phyloP scores from a whole-genome alignment of 1,140 invertebrate species.

The Diuraphis noxia region DNA sequence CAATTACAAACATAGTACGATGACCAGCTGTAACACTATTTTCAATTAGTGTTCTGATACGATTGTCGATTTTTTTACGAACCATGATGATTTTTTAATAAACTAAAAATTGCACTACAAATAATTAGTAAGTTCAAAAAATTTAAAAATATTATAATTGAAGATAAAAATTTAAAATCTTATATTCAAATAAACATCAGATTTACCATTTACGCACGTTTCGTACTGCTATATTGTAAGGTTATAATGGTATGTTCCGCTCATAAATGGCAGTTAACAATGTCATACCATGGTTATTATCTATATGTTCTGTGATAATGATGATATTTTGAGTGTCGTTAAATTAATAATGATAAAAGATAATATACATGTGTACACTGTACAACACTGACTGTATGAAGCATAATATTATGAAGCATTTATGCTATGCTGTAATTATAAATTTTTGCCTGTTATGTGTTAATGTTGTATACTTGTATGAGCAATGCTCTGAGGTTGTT shows the following conservation, averaged over 20 bases:
- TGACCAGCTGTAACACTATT: constrained; percentile 91
- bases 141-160: not conserved
- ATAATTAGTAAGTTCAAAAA: not conserved
- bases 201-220: not conserved
- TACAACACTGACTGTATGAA: too few species aligned
- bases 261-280: not conserved
- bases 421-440: too few species aligned
- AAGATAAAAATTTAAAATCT: not conserved
- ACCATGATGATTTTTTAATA: constrained; percentile 65
- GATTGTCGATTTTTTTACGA: constrained; percentile 94
- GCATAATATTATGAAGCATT: too few species aligned
- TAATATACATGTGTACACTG: too few species aligned
- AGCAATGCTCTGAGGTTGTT: too few species aligned
- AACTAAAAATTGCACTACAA: not conserved
- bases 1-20: constrained; percentile 90
- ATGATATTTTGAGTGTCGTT: too few species aligned
- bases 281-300: not conserved
- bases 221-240: not conserved
- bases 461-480: too few species aligned
- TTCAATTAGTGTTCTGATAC: constrained; percentile 93
- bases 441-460: too few species aligned
- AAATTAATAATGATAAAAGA: too few species aligned
- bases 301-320: too few species aligned
- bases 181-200: not conserved
- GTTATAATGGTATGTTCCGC: not conserved